Evolutionary conservation across 1,140 invertebrate species (phyloP).

Genomic region (Eufriesea mexicana): DNA sequence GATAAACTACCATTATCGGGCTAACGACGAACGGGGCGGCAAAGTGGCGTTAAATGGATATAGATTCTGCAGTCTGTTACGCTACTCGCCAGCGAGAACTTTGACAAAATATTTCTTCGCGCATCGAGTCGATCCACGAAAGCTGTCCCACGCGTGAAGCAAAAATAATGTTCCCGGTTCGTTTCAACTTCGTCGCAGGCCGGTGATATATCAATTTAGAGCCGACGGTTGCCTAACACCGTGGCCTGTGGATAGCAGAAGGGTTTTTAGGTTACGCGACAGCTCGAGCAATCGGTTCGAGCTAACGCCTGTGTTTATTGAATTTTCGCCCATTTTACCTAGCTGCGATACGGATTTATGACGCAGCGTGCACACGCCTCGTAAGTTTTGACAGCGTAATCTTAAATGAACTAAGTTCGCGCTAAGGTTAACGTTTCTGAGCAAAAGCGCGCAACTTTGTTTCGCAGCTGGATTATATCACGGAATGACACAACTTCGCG

Average conservation of each 20-base stretch:
- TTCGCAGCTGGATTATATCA: neutral
- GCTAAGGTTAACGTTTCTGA: slow-evolving; percentile 24
- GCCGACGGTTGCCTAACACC: neutral
- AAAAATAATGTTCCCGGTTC: neutral
- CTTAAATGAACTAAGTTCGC: slow-evolving; percentile 14
- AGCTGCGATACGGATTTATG: neutral
- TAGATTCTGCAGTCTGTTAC: neutral
- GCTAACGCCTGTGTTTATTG: neutral
- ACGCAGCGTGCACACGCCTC: neutral
- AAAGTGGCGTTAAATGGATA: slow-evolving; percentile 39
- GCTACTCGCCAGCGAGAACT: neutral
- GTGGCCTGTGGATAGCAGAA: neutral
- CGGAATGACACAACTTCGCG: neutral
- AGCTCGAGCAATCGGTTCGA: neutral
- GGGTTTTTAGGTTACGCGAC: neutral
- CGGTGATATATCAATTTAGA: slow-evolving; percentile 5
- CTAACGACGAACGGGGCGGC: slow-evolving; percentile 8
- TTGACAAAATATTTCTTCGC: neutral
- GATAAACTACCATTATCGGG: slow-evolving; percentile 55
- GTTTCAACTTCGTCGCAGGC: neutral
- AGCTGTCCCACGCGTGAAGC: neutral
- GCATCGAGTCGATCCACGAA: neutral
- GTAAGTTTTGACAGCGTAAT: slow-evolving; percentile 37
- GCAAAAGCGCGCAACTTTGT: neutral
- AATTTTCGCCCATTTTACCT: neutral